A percentile compares a stretch with the other conserved stretches of the same genome.
These are phyloP conservation scores for Amphipyra tragopoginis DNA, from an alignment of 2,888 invertebrate genomes.

Conservation along the genomic window DNA sequence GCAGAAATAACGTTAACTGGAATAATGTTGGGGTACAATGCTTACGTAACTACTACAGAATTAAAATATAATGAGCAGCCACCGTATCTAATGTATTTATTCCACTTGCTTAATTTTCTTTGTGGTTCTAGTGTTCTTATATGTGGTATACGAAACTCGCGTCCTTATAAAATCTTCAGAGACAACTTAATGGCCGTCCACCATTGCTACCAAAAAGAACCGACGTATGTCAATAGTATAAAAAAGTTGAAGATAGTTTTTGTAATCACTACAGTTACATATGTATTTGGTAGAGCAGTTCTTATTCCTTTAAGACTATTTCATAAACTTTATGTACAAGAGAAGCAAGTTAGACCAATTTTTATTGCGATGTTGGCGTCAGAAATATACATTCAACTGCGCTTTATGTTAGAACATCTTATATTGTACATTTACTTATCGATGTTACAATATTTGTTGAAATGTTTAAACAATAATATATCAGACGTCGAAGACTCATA, in stretches of 20 bases:
- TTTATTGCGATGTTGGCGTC: not conserved
- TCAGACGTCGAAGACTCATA: not conserved
- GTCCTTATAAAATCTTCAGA: constrained; percentile 8
- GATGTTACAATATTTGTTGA: not conserved
- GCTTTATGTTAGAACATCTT: constrained; percentile 14
- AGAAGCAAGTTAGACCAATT: not conserved
- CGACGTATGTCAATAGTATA: constrained; percentile 2
- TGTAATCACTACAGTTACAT: not conserved
- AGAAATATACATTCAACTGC: constrained; percentile 1
- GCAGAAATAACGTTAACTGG: constrained; percentile 4
- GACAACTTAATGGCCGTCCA: constrained; percentile 5
- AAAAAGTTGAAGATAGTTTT: constrained; percentile 2
- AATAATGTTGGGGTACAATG: not conserved
- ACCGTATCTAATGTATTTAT: not conserved
- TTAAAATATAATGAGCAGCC: not conserved
- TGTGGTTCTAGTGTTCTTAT: not conserved
- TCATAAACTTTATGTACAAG: not conserved
- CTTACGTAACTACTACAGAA: not conserved
- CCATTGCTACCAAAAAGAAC: not conserved
- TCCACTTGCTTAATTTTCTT: not conserved
- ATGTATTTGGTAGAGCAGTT: not conserved
- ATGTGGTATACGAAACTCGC: constrained; percentile 2
- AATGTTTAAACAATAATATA: constrained; percentile 5
- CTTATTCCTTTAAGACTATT: not conserved
- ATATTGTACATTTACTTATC: constrained; percentile 13